Conservation (phyloP, 1,140 invertebrate genomes). For the Zaprionus ornatus region DNA sequence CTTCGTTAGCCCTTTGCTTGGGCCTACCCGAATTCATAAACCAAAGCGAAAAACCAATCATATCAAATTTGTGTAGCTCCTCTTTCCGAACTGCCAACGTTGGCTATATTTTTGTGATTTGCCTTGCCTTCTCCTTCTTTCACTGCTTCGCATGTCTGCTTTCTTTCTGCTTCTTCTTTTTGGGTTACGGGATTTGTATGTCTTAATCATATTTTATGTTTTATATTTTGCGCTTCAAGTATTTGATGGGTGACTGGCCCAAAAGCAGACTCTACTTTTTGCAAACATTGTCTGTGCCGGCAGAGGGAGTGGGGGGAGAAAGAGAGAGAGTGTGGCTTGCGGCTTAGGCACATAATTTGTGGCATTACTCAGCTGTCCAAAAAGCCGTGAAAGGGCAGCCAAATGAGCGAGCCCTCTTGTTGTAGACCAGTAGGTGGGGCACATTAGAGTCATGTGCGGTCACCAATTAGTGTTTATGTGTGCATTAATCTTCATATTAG, state of each 20-base stretch:
- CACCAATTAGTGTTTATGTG: conserved; percentile 49
- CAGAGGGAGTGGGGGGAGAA: not conserved
- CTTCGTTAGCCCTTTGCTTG: conserved; percentile 57
- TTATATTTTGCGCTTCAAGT: conserved; percentile 72
- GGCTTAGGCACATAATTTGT: conserved; percentile 32
- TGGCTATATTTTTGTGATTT: conserved; percentile 44
- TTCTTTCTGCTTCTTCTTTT: conserved; percentile 14
- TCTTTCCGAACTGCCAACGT: conserved; percentile 37
- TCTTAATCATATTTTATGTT: conserved; percentile 76
- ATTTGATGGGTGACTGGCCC: conserved; percentile 59
- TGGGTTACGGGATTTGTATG: conserved; percentile 54
- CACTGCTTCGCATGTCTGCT: not conserved
- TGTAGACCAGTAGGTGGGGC: not conserved
- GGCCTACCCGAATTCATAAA: conserved; percentile 31
- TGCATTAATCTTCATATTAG: conserved; percentile 28
- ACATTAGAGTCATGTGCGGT: conserved; percentile 24
- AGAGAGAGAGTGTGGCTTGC: not conserved
- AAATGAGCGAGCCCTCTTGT: not conserved
- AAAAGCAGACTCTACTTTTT: conserved; percentile 17
- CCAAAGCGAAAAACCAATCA: conserved; percentile 46
- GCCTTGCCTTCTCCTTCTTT: conserved; percentile 3
- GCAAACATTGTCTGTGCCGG: conserved; percentile 25
- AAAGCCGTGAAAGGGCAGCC: conserved; percentile 49
- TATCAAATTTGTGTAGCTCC: conserved; percentile 42
- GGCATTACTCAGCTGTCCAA: conserved; percentile 61